Evolutionary conservation across 2,113 vertebrate genomes (phyloP).

Genomic region (Pionites leucogaster): DNA sequence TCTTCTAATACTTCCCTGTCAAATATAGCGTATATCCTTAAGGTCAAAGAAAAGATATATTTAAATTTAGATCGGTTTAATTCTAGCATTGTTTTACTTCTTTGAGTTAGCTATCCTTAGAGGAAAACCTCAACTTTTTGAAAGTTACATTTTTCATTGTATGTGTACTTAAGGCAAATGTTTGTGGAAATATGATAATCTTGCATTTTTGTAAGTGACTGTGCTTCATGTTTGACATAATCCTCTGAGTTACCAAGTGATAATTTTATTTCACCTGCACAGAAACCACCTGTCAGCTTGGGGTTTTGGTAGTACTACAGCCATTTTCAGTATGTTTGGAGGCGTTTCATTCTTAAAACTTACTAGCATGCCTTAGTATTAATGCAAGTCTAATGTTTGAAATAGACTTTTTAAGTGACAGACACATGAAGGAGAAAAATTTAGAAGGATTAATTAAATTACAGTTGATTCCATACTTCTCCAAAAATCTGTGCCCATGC

Average conservation of each 20-base stretch:
- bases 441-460: background rate
- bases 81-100: background rate
- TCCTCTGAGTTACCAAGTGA: background rate
- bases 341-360: background rate
- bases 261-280: background rate
- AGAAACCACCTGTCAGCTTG: background rate
- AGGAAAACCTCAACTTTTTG: background rate
- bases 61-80: background rate
- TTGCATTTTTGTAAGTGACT: background rate
- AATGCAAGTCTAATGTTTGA: background rate
- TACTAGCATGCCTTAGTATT: background rate
- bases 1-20: background rate
- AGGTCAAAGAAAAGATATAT: background rate
- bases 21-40: rapidly evolving
- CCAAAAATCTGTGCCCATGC: background rate
- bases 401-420: background rate
- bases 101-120: background rate
- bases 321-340: background rate
- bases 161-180: background rate
- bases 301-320: background rate
- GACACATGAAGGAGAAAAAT: background rate
- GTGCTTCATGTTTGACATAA: background rate
- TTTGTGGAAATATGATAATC: background rate
- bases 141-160: background rate
- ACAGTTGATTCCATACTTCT: background rate